Evolutionary conservation across 2,797 vertebrate species (phyloP), one percentile per base, ranked within the genome.

Genomic region (Aphelocoma californica): DNA sequence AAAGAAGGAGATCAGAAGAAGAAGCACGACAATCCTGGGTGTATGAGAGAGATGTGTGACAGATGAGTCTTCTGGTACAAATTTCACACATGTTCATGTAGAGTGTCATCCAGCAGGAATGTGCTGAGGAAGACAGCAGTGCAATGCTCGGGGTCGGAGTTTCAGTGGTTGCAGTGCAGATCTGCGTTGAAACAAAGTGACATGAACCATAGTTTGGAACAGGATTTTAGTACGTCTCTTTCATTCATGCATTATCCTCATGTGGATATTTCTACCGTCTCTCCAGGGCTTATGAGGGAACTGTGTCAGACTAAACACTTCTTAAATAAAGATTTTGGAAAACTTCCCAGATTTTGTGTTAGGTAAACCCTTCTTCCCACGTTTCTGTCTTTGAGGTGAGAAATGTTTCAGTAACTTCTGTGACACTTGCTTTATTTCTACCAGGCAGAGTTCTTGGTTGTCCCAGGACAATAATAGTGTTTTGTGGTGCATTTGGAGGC

Each of bases 231-330:
- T 38, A 5, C 4, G 4, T 50, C 85, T 86, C 80, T 91, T 88
- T 86, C 90, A 70, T 93, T 92, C 80, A 32, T 77, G 66, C 66
- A 6, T 72, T 83, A 85, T 84, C 53, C 73, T 90, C 51, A 19
- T 5, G 4, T 66, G 66, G 67, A 24, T 91, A 66, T 83, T 93
- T 83, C 65, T 13, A 88, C 71, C 26, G 36, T 81, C 70, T 86
- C 82, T 86, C 51, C 32, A 73, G 87, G 70, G 89, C 70, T 94
- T 91, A 64, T 70, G 21, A 69, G 90, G 90, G 85, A 95, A 92
- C 80, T 84, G 38, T 82, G 81, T 95, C 93, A 96, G 90, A 95
- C 92, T 95, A 95, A 95, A 95, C 86, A 95, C 81, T 91, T 94
- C 86, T 93, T 95, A 91, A 95, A 91, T 75, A 93, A 90, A 77